These are phyloP conservation scores for Cepphus grylle DNA, from an alignment of 2,113 vertebrate species.

Conservation along the genomic window DNA sequence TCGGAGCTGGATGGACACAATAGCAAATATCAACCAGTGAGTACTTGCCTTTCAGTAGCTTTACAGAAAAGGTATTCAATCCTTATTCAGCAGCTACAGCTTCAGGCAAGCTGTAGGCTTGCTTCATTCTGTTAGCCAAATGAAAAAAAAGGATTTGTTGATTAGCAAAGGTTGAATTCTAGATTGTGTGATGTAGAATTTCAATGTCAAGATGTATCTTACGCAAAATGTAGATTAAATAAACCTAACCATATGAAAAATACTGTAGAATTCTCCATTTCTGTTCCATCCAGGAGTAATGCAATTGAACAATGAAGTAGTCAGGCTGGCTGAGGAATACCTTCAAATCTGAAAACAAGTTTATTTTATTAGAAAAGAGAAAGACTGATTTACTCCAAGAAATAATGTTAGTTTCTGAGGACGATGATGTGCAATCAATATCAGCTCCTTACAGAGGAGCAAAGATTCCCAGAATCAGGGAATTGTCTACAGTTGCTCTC, in stretches of 20 bases:
- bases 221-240: neutral
- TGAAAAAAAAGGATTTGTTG: neutral
- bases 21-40: conserved; percentile 98
- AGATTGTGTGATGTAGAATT: neutral
- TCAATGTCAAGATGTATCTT: neutral
- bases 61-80: neutral
- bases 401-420: neutral
- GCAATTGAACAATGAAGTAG: neutral
- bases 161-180: neutral
- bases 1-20: conserved; percentile 98
- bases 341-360: neutral
- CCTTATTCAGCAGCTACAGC: neutral
- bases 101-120: neutral
- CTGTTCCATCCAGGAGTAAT: neutral
- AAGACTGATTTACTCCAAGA: neutral
- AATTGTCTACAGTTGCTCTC: neutral
- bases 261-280: neutral
- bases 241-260: neutral
- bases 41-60: conserved; percentile 27
- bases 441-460: neutral
- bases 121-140: neutral
- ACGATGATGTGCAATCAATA: neutral
- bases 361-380: neutral
- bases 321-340: neutral
- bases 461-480: neutral